Conservation (phyloP, 2,888 invertebrate genomes). For the Hypomecis punctinalis region DNA sequence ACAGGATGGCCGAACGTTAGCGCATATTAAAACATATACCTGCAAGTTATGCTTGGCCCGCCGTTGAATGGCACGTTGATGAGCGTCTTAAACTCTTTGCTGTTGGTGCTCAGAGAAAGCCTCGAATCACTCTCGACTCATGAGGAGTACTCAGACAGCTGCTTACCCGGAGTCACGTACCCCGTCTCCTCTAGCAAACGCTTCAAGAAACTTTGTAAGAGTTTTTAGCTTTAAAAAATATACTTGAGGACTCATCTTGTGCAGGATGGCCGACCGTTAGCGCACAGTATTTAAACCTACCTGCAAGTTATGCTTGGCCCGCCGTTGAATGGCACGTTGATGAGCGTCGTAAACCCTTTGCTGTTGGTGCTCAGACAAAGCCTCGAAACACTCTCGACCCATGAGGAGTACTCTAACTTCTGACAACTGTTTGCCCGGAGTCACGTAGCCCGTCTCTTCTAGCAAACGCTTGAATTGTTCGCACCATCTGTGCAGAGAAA, state of each 20-base stretch:
- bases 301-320: slow-evolving; percentile 96
- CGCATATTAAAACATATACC: slow-evolving; percentile 64
- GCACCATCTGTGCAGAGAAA: slow-evolving; percentile 88
- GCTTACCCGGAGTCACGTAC: slow-evolving; percentile 98
- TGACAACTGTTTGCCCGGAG: slow-evolving; percentile 96
- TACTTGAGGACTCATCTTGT: too few relatives aligned
- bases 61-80: slow-evolving; percentile 95
- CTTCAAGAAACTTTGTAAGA: too few relatives aligned
- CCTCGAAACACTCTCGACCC: slow-evolving; percentile 97
- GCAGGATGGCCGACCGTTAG: too few relatives aligned
- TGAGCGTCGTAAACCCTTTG: slow-evolving; percentile 97
- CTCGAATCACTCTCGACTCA: slow-evolving; percentile 98
- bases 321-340: slow-evolving; percentile 94
- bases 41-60: slow-evolving; percentile 96
- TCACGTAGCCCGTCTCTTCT: slow-evolving; percentile 97
- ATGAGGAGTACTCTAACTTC: slow-evolving; percentile 96
- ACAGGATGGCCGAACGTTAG: too few relatives aligned
- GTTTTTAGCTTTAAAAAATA: too few relatives aligned
- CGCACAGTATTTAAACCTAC: slow-evolving; percentile 58
- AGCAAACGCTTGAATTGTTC: slow-evolving; percentile 96
- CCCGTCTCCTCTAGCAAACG: slow-evolving; percentile 96
- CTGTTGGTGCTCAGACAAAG: slow-evolving; percentile 94
- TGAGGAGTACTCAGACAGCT: slow-evolving; percentile 95
- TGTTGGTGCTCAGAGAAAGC: slow-evolving; percentile 95
- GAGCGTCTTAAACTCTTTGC: slow-evolving; percentile 96